These are phyloP conservation scores for Tragelaphus eurycerus DNA, from an alignment of 2,797 vertebrate genomes.

Conservation along the genomic window DNA sequence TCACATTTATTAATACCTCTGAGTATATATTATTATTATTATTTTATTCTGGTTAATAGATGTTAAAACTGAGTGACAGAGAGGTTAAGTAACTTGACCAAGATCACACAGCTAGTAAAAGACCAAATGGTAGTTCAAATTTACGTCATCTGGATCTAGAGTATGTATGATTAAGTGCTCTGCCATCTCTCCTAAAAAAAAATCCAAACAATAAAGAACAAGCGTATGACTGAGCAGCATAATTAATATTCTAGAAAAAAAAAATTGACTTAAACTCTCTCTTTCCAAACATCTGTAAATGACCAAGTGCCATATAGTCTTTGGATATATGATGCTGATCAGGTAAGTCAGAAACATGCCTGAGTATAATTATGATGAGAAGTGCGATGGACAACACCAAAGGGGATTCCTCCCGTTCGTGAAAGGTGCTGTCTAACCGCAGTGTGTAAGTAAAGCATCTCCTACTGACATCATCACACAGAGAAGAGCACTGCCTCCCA, in stretches of 20 bases:
- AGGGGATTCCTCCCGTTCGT: rapidly evolving
- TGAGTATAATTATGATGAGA: no score
- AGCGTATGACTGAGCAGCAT: background rate
- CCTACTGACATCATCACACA: background rate
- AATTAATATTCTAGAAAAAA: background rate
- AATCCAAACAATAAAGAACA: background rate
- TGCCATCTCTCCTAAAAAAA: background rate
- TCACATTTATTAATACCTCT: background rate
- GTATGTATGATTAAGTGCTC: background rate
- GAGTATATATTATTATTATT: background rate
- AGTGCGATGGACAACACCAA: background rate
- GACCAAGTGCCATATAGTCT: rapidly evolving
- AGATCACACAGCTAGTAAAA: background rate
- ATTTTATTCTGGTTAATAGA: background rate
- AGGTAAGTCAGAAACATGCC: no score
- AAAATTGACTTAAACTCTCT: background rate
- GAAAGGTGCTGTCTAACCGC: background rate
- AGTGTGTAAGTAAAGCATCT: background rate
- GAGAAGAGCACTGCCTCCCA: background rate
- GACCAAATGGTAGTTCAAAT: background rate
- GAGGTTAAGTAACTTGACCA: background rate
- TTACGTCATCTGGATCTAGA: background rate
- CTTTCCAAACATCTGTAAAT: background rate
- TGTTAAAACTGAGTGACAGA: background rate
- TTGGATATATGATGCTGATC: rapidly evolving